phyloP scores from a whole-genome alignment of 2,113 vertebrate genomes.

The Lota lota region DNA sequence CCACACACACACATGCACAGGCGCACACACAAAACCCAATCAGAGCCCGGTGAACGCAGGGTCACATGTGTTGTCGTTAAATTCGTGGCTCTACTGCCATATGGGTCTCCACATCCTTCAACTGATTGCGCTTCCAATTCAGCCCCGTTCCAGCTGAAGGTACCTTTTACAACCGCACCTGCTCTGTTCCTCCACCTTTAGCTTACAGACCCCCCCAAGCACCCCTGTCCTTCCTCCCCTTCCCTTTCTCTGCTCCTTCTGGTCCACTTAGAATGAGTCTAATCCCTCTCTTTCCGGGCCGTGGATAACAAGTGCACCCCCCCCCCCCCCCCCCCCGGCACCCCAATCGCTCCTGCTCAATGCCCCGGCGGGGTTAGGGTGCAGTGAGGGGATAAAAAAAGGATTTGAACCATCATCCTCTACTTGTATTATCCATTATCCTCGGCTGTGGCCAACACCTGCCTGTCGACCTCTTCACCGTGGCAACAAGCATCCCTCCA shows the following conservation, averaged over 20 bases:
- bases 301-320: constrained; percentile 21
- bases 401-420: constrained; percentile 61
- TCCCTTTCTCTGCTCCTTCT: constrained; percentile 1
- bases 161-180: constrained; percentile 51
- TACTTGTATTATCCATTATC: constrained; percentile 62
- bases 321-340: not conserved
- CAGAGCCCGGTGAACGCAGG: constrained; percentile 16
- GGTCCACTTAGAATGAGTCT: constrained; percentile 24
- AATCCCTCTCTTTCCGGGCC: constrained; percentile 28
- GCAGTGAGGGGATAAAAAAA: constrained; percentile 52
- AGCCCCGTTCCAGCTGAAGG: constrained; percentile 37
- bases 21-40: constrained; percentile 6
- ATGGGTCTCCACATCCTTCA: constrained; percentile 39
- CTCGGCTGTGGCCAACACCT: constrained; percentile 53
- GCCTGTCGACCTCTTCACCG: constrained; percentile 42
- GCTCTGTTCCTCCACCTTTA: constrained; percentile 8
- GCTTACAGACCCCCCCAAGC: too few species aligned
- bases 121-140: constrained; percentile 48
- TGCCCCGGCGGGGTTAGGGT: constrained; percentile 52
- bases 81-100: constrained; percentile 27
- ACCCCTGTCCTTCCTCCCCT: too few species aligned
- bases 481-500: not conserved
- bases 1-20: constrained; percentile 7
- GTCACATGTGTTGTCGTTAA: constrained; percentile 51
- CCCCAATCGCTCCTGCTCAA: constrained; percentile 13